phyloP scores from a whole-genome alignment of 1,140 invertebrate species.

The Drosophila setifemur region DNA sequence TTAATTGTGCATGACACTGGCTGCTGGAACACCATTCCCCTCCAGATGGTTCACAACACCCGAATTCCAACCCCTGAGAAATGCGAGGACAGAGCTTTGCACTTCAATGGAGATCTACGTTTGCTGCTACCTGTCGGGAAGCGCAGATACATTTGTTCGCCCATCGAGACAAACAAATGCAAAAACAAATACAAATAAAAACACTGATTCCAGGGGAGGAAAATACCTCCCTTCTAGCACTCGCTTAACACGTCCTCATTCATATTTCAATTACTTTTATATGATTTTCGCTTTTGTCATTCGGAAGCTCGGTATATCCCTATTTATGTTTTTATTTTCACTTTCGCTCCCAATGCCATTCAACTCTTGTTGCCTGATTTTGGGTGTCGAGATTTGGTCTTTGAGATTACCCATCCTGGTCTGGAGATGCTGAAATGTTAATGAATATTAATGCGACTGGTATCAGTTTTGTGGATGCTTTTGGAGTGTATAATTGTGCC shows the following conservation, averaged over 20 bases:
- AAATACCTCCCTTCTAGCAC: background rate
- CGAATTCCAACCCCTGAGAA: background rate
- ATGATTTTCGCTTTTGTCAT: slow-evolving; percentile 78
- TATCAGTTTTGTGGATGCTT: slow-evolving; percentile 64
- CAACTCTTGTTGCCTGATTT: slow-evolving; percentile 45
- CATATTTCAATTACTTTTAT: slow-evolving; percentile 82
- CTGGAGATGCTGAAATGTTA: slow-evolving; percentile 62
- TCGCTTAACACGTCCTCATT: slow-evolving; percentile 65
- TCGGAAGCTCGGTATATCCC: slow-evolving; percentile 55
- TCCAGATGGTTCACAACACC: slow-evolving; percentile 1
- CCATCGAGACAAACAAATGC: slow-evolving; percentile 21
- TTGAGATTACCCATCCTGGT: slow-evolving; percentile 57
- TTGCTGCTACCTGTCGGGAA: background rate
- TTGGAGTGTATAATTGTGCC: slow-evolving; percentile 79
- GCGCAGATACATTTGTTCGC: slow-evolving; percentile 20
- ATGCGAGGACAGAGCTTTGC: slow-evolving; percentile 56
- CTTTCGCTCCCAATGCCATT: slow-evolving; percentile 68
- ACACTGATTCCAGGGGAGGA: slow-evolving; percentile 1
- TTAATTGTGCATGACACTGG: slow-evolving; percentile 63
- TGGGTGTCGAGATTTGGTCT: slow-evolving; percentile 74
- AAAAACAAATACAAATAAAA: slow-evolving; percentile 45
- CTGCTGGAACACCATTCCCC: background rate
- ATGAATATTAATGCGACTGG: slow-evolving; percentile 76
- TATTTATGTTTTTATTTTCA: slow-evolving; percentile 80
- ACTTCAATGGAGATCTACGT: slow-evolving; percentile 49